These are phyloP conservation scores for Centropyge bicolor DNA, from an alignment of 2,797 vertebrate species.

Conservation along the genomic window DNA sequence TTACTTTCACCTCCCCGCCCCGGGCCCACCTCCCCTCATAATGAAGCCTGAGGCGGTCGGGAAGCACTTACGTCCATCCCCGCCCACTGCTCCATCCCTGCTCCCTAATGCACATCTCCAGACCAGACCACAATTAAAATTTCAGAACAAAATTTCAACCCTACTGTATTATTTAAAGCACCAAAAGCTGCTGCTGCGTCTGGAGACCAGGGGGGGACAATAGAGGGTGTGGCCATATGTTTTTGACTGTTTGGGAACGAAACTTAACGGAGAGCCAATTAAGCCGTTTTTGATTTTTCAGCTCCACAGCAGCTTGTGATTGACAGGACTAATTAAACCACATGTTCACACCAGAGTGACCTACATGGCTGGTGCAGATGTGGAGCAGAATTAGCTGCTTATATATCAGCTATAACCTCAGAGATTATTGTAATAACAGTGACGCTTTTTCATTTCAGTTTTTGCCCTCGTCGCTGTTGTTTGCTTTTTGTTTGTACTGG, in stretches of 20 bases:
- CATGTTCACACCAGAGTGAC: not conserved
- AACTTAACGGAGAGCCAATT: not conserved
- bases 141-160: conserved; percentile 80
- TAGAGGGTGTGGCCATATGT: conserved; percentile 52
- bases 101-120: conserved; percentile 82
- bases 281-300: not conserved
- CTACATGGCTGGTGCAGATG: not conserved
- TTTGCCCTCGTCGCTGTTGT: not conserved
- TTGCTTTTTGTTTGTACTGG: not conserved
- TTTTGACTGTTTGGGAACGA: not conserved
- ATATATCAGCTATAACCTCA: too few species aligned
- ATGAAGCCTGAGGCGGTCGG: conserved; percentile 70
- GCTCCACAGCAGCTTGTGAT: not conserved
- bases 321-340: conserved; percentile 24
- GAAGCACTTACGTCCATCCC: conserved; percentile 79
- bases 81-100: conserved; percentile 36
- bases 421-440: too few species aligned
- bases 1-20: conserved; percentile 10
- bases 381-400: not conserved
- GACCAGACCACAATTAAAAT: conserved; percentile 86
- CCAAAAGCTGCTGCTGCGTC: conserved; percentile 64
- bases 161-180: conserved; percentile 84
- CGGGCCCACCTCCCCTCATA: conserved; percentile 41
- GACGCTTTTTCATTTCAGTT: not conserved
- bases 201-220: conserved; percentile 65